These are phyloP conservation scores for Junonia oenone DNA, from an alignment of 2,888 invertebrate species.

Conservation along the genomic window DNA sequence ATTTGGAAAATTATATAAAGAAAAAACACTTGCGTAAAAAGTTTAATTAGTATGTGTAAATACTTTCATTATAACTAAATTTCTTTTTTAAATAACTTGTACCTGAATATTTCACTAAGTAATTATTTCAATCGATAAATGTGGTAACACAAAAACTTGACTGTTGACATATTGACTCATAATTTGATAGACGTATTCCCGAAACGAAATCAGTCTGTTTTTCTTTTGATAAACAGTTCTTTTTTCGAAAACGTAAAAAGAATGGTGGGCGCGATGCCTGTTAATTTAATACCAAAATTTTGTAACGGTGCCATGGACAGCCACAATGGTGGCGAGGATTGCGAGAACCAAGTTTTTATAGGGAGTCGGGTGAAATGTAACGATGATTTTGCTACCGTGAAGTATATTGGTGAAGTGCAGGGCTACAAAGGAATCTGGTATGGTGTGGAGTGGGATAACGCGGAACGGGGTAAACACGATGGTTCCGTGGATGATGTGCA, in stretches of 20 bases:
- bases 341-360: slow-evolving; percentile 68
- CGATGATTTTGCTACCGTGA: slow-evolving; percentile 78
- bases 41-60: no score
- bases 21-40: no score
- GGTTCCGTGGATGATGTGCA: slow-evolving; percentile 89
- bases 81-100: no score
- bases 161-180: slow-evolving; percentile 32
- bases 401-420: slow-evolving; percentile 87
- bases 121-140: background rate
- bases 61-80: no score
- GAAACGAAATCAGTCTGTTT: slow-evolving; percentile 62
- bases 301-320: slow-evolving; percentile 71
- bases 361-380: slow-evolving; percentile 66
- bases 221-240: slow-evolving; percentile 66
- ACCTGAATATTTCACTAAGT: no score
- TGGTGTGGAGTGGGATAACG: slow-evolving; percentile 98
- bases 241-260: slow-evolving; percentile 67
- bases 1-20: background rate
- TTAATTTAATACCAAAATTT: slow-evolving; percentile 76
- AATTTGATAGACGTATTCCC: slow-evolving; percentile 43
- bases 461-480: slow-evolving; percentile 93
- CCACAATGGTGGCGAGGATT: slow-evolving; percentile 68
- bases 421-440: slow-evolving; percentile 89
- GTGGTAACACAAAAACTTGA: slow-evolving; percentile 4
- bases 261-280: slow-evolving; percentile 79